Base-by-base conservation (phyloP, 2,113 vertebrate genomes). In the Hemichromis elongatus region DNA sequence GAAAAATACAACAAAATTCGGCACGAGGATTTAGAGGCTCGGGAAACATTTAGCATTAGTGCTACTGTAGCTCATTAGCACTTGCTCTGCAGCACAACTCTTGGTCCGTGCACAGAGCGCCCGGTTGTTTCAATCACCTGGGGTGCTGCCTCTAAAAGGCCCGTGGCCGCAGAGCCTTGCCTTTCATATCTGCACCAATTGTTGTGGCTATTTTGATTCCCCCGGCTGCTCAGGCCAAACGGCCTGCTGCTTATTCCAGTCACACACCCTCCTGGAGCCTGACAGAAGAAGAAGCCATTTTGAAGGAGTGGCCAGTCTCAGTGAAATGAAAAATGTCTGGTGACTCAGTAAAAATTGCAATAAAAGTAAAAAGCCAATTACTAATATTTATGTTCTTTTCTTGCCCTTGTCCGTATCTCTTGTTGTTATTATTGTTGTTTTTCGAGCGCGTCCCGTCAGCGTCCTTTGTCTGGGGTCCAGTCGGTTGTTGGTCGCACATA, bases 141-240 rank as follows among this genome's bases (percentile, higher is more conserved):
- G 24, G 55, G 68, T 33, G 90, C 90, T 89, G 90, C 94, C 94
- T 88, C 87, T 88, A 80, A 91, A 95, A 96, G 95, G 94, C 94
- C 94, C 89, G 90, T 86, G 88, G 75, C 61, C 59, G 77, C 83
- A 82, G 85, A 82, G 33, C 75, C 83, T 92, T 94, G 88, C 90
- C 93, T 95, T 94, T 95, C 93, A 93, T 92, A 95, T 93, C 93
- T 91, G 82, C 89, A 42, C 93, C 94, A 94, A 96, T 95, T 94
- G 93, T 90, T 87, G 81, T 88, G 92, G 92, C 95, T 96, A 94
- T 96, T 97, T 96, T 95, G 92, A 94, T 94, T 95, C 91, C 79
- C 79, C 81, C 19, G 30, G 88, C 79, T 61, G 90, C 92, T 68
- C 9, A 40, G 85, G 83, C 68, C 83, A 83, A 88, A 85, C 88